Evolutionary conservation across 2,797 vertebrate species (phyloP), one percentile per base, ranked within the genome.

Genomic region (Taenioides sp.): DNA sequence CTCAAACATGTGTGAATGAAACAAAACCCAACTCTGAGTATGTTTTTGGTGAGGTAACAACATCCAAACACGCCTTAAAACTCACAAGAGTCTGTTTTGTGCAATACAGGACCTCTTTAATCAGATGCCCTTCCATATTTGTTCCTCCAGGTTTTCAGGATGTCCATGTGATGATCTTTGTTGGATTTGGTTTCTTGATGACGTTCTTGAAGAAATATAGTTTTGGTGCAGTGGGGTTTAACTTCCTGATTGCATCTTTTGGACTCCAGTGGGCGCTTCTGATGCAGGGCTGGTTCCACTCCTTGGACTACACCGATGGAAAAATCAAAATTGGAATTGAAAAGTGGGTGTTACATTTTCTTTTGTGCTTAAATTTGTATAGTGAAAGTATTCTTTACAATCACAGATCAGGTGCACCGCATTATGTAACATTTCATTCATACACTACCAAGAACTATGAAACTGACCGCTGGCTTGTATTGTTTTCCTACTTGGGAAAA

Each of bases 131-230:
- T 17, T 5, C n/a, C 22, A 11, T 40, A 5, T 37, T n/a, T 62
- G 18, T 7, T 23, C 23, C 37, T 17, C 7, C 91, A 99, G 98
- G 97, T 75, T 99, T 99, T 86, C 96, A 99, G 90, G 98, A 99
- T 0, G 98, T 99, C 75, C 97, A 99, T 0, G 97, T 97, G 86
- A 99, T 99, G 98, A 96, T 99, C 86, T 99, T 99, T 80, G 93
- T 99, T 78, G 98, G 98, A 18, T 99, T 99, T 18, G 98, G 98
- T 27, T 99, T 96, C 87, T 96, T 99, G 82, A 99, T 99, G 98
- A 97, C 94, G 0, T 99, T 99, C 79, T 92, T 99, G 84, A 96
- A 97, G 80, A 95, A 95, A 67, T 99, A 99, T 1, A 96, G 98
- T 79, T 99, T 96, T 0, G 87, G 97, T 0, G 94, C 88, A 0